A percentile compares a stretch with the other conserved stretches of the same genome.
Conservation (phyloP, 2,888 invertebrate genomes). For the Eupithecia inturbata region DNA sequence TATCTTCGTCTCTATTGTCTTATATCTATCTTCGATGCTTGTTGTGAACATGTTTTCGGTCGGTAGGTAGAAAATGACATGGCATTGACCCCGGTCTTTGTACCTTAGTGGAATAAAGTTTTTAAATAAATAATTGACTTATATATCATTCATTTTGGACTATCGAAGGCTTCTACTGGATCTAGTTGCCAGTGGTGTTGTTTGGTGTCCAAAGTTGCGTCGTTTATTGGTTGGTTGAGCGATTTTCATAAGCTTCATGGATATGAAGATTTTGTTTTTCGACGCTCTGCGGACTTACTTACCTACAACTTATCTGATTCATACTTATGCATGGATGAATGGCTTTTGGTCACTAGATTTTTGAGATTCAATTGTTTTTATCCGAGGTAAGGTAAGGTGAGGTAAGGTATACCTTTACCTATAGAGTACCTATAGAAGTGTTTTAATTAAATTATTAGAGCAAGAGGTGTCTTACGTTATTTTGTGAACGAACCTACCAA, state of each 20-base stretch:
- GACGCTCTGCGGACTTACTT: too few species aligned
- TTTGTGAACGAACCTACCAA: neutral
- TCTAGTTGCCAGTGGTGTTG: neutral
- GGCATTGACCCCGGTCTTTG: too few species aligned
- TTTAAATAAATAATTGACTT: too few species aligned
- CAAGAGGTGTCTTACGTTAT: neutral
- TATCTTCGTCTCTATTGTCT: too few species aligned
- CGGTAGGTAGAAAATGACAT: too few species aligned
- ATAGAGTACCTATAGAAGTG: neutral
- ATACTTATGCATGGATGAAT: neutral
- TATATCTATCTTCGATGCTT: neutral
- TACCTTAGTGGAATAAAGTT: too few species aligned
- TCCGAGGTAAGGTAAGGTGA: neutral
- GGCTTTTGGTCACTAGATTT: neutral
- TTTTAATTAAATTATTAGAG: neutral
- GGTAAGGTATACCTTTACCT: too few species aligned
- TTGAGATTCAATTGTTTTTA: neutral
- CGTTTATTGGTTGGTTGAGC: neutral
- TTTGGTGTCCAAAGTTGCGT: neutral
- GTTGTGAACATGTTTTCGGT: neutral
- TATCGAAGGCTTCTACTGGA: neutral
- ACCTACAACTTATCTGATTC: neutral
- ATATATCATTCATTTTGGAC: neutral
- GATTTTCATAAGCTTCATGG: neutral
- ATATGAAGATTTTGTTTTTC: neutral